phyloP scores from a whole-genome alignment of 1,140 invertebrate species.

The Melanaphis sacchari region DNA sequence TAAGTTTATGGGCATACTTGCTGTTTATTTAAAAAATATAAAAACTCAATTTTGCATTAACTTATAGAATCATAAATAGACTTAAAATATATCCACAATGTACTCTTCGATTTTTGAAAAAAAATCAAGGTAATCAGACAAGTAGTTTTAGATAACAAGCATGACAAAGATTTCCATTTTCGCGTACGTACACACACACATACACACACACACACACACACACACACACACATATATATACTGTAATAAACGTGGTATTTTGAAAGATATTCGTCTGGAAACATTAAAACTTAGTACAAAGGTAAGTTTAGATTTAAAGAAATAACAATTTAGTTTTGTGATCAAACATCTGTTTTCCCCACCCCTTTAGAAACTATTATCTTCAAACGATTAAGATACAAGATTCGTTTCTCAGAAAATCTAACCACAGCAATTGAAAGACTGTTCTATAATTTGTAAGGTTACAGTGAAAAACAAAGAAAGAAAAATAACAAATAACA shows the following conservation, averaged over 20 bases:
- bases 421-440: neutral
- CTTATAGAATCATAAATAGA: too few relatives aligned
- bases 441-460: neutral
- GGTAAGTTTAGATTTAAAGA: constrained; percentile 22
- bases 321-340: constrained; percentile 42
- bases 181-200: too few relatives aligned
- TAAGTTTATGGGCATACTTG: too few relatives aligned
- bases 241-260: neutral
- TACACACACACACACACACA: too few relatives aligned
- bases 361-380: neutral
- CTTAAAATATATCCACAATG: too few relatives aligned
- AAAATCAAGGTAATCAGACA: too few relatives aligned
- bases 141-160: too few relatives aligned
- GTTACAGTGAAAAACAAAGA: neutral
- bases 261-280: constrained; percentile 2
- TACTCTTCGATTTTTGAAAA: too few relatives aligned
- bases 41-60: too few relatives aligned
- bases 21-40: too few relatives aligned
- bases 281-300: constrained; percentile 26
- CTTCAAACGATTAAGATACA: constrained; percentile 31
- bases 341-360: constrained; percentile 1
- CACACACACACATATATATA: neutral
- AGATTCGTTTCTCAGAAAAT: neutral
- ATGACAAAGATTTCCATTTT: too few relatives aligned
- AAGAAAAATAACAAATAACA: neutral